Percentiles rank a stretch among this genome's conserved stretches.
Conservation (phyloP, 2,888 invertebrate species). For the Ceriagrion tenellum region DNA sequence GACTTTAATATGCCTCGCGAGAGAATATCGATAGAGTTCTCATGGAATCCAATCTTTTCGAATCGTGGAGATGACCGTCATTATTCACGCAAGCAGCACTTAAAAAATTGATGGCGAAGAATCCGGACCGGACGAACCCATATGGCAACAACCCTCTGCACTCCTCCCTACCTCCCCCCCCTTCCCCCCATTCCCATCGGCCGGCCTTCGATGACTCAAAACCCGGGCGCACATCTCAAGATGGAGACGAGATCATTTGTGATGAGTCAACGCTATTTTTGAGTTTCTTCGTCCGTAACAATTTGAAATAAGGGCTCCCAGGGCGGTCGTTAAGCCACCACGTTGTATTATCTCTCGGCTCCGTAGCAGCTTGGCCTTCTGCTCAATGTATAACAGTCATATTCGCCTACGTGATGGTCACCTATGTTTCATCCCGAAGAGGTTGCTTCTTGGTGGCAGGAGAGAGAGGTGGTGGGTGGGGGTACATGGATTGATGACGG, state of each 20-base stretch:
- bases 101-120: background rate
- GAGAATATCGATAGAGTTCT: background rate
- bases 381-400: constrained; percentile 31
- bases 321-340: background rate
- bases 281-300: background rate
- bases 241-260: constrained; percentile 39
- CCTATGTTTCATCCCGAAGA: constrained; percentile 20
- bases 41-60: background rate
- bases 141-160: background rate
- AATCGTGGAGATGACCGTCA: background rate
- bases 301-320: constrained; percentile 50
- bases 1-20: background rate
- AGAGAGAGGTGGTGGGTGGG: background rate
- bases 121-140: background rate
- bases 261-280: constrained; percentile 62
- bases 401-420: constrained; percentile 36
- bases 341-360: background rate
- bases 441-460: background rate
- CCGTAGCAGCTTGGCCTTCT: background rate
- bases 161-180: too few species aligned
- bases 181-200: background rate
- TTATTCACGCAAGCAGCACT: background rate
- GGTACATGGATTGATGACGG: constrained; percentile 12
- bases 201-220: constrained; percentile 25
- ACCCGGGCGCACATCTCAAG: constrained; percentile 5